Evolutionary conservation across 2,113 vertebrate genomes (phyloP).

Genomic region (Camelus bactrianus): DNA sequence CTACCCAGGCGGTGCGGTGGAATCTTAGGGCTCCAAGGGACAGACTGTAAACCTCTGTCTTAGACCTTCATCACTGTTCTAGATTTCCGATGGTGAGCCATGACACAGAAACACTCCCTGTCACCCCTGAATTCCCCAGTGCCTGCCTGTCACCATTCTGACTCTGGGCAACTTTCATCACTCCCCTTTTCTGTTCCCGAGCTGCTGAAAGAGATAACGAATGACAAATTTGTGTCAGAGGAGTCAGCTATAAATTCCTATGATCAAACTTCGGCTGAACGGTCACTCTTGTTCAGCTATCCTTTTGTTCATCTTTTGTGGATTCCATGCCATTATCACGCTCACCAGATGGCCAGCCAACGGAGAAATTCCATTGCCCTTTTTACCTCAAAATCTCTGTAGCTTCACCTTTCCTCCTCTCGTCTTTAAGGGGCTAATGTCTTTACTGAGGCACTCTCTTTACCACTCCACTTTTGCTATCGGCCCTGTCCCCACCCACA

Average conservation of each 20-base stretch:
- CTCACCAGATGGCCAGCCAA: neutral
- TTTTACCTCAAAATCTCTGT: constrained; percentile 44
- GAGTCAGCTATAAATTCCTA: neutral
- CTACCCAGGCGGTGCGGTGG: neutral
- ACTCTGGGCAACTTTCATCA: neutral
- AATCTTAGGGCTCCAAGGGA: neutral
- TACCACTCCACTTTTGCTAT: neutral
- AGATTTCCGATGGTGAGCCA: neutral
- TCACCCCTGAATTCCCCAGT: neutral
- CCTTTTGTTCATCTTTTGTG: neutral
- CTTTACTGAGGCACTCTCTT: neutral
- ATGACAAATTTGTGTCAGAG: neutral
- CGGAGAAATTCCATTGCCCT: neutral
- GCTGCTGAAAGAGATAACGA: neutral
- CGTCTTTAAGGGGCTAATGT: neutral
- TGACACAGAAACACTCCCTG: neutral
- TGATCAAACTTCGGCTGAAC: neutral
- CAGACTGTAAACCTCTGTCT: neutral
- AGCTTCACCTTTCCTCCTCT: neutral
- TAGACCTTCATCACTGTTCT: neutral
- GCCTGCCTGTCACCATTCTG: neutral
- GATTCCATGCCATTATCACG: neutral
- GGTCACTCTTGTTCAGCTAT: neutral
- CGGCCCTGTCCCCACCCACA: neutral
- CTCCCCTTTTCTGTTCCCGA: constrained; percentile 14